A percentile compares a stretch with the other conserved stretches of the same genome.
phyloP scores from a whole-genome alignment of 2,888 invertebrate genomes.

The Neuroscelio doddi region DNA sequence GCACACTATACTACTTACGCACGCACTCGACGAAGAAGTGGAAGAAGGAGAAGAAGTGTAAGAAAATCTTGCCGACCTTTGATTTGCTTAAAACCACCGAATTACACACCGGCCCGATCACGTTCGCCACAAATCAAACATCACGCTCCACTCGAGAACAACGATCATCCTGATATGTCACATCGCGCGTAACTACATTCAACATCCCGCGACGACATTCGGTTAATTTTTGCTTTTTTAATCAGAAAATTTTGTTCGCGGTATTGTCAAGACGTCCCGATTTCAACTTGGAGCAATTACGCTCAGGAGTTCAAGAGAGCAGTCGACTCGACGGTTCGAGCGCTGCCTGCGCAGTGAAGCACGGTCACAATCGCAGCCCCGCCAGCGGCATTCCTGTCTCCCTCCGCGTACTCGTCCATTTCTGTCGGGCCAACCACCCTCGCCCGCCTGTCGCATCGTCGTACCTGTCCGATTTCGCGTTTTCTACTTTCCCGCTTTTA shows the following conservation, averaged over 20 bases:
- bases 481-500: conserved; percentile 38
- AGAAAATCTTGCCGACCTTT: neutral
- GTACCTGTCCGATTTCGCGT: conserved; percentile 2
- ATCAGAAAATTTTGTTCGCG: conserved; percentile 14
- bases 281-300: conserved; percentile 43
- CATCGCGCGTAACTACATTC: no score
- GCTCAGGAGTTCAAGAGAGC: conserved; percentile 38
- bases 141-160: conserved; percentile 20
- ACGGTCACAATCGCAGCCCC: conserved; percentile 46
- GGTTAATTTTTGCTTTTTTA: conserved; percentile 33
- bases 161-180: no score
- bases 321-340: conserved; percentile 46
- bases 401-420: conserved; percentile 31
- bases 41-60: neutral
- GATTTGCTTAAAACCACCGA: conserved; percentile 11
- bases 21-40: conserved; percentile 14
- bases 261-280: conserved; percentile 7
- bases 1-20: conserved; percentile 12
- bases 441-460: conserved; percentile 1
- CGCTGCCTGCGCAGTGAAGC: conserved; percentile 59
- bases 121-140: conserved; percentile 15
- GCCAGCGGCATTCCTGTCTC: conserved; percentile 28
- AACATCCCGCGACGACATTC: conserved; percentile 30
- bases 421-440: conserved; percentile 37
- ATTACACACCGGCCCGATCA: conserved; percentile 25